Conservation (phyloP, 2,888 invertebrate genomes). For the Sericinus montela region DNA sequence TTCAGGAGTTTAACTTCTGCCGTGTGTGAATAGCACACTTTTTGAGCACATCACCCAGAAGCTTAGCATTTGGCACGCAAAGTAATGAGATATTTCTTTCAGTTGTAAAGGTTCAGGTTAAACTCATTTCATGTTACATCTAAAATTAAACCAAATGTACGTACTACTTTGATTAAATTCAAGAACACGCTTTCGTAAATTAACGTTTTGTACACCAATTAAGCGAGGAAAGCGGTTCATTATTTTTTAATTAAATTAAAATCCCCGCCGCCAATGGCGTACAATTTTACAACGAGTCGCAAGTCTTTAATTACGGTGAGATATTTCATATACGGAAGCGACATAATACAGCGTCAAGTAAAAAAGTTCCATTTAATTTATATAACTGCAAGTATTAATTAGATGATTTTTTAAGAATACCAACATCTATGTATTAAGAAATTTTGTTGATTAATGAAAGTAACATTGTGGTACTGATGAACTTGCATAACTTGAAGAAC, state of each 20-base stretch:
- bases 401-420: too few species aligned
- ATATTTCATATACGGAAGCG: slow-evolving; percentile 7
- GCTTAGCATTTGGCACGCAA: too few species aligned
- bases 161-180: slow-evolving; percentile 3
- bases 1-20: too few species aligned
- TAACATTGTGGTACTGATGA: too few species aligned
- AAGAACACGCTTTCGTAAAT: slow-evolving; percentile 6
- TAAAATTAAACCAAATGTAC: neutral
- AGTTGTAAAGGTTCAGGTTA: neutral
- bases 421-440: too few species aligned
- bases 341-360: neutral
- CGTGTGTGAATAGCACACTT: too few species aligned
- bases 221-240: slow-evolving; percentile 23
- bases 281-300: slow-evolving; percentile 6
- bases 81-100: neutral
- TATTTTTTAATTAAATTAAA: slow-evolving; percentile 41
- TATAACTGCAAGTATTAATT: too few species aligned
- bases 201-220: slow-evolving; percentile 18
- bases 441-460: too few species aligned
- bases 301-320: slow-evolving; percentile 15
- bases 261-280: slow-evolving; percentile 19
- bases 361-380: too few species aligned
- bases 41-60: too few species aligned
- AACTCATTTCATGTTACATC: neutral
- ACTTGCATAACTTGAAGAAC: too few species aligned